These are phyloP conservation scores for Nephrotoma guestfalica DNA, from an alignment of 2,888 invertebrate genomes.

Conservation along the genomic window DNA sequence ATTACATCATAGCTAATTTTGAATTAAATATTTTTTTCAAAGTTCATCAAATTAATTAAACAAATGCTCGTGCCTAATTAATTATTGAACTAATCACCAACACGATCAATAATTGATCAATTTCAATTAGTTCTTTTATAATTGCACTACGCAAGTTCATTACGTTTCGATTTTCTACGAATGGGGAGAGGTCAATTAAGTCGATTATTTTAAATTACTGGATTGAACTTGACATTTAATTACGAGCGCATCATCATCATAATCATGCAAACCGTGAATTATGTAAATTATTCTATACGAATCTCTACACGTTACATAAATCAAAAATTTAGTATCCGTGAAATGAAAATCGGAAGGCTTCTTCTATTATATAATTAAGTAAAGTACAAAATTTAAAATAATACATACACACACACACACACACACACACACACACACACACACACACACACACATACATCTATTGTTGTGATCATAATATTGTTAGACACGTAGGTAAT, in stretches of 20 bases:
- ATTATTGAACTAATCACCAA: too few species aligned
- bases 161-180: too few species aligned
- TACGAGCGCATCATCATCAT: neutral
- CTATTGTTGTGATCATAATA: neutral
- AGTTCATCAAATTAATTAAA: too few species aligned
- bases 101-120: too few species aligned
- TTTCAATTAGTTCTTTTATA: too few species aligned
- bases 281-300: neutral
- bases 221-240: neutral
- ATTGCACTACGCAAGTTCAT: too few species aligned
- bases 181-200: neutral
- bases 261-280: neutral
- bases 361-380: neutral
- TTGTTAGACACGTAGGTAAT: neutral
- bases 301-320: neutral
- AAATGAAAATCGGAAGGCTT: neutral
- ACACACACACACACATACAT: neutral
- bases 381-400: neutral
- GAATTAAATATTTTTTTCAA: too few species aligned
- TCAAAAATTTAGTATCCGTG: neutral
- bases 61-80: too few species aligned
- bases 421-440: neutral
- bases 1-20: too few species aligned
- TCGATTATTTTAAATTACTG: neutral
- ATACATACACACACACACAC: neutral